Evolutionary conservation across 2,113 vertebrate species (phyloP).

Genomic region (Campylomormyrus numenius): DNA sequence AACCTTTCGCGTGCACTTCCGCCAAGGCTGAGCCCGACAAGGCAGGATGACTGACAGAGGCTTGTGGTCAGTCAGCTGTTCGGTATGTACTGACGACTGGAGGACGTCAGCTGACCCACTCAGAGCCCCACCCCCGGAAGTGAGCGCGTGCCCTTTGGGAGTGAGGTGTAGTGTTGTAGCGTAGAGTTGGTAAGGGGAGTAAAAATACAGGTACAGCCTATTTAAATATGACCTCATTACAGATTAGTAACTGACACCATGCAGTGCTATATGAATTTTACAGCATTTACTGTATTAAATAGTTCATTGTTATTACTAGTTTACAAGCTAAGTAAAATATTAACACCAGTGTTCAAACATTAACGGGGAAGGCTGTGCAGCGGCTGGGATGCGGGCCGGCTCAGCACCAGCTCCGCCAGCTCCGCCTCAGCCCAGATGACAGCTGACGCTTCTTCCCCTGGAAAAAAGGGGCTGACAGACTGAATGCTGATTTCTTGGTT

Average conservation of each 20-base stretch:
- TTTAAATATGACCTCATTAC: not conserved
- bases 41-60: not conserved
- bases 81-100: not conserved
- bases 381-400: not conserved
- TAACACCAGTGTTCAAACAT: not conserved
- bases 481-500: not conserved
- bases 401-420: not conserved
- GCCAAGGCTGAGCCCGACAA: not conserved
- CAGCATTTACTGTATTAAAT: not conserved
- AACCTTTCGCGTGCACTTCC: not conserved
- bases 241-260: not conserved
- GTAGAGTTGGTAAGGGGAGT: not conserved
- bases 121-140: not conserved
- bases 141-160: not conserved
- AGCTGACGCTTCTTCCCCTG: not conserved
- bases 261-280: not conserved
- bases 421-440: not conserved
- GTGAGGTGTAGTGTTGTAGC: not conserved
- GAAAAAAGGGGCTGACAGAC: not conserved
- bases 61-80: not conserved
- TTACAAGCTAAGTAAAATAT: not conserved
- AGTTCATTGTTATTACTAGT: not conserved
- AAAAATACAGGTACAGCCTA: not conserved
- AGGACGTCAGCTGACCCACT: not conserved
- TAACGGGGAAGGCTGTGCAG: not conserved